Evolutionary conservation across 2,888 invertebrate species (phyloP), one percentile per base, ranked within the genome.

Genomic region (Oscheius sp.): DNA sequence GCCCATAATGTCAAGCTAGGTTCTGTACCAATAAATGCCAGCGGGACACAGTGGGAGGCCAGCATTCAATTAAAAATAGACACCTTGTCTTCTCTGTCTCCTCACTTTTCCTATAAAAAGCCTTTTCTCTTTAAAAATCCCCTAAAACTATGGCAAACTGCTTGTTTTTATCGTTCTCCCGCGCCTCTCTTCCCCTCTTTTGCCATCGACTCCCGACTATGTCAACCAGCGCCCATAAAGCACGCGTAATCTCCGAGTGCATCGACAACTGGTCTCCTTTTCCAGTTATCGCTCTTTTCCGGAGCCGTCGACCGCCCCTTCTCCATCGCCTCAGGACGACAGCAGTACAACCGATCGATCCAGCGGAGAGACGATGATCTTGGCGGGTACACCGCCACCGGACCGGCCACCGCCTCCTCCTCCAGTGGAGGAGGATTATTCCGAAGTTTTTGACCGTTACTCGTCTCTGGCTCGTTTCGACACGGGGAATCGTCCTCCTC

Each of bases 281-380:
- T 66, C 25, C 66, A 66, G 66, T 35, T 66, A 66, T 29, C 66
- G 35, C 52, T 52, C 66, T 25, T 66, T 66, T 43, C 77, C 77
- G 52, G 76, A 73, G 66, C 77, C 78, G 18, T 76, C 76, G 43
- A 64, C 74, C n/a, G 79, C 74, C 46, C 78, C 81, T 35, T 77
- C 78, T 52, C 78, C 78, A 21, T 78, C 76, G 16, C 78, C 78
- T 21, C 52, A 72, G 63, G 75, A 78, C 52, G 56, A 27, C 43
- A 73, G 9, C 16, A 63, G 45, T 63, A 45, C 63, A 7, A 63
- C 63, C 43, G 66, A 52, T 13, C 27, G 25, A 7, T 69, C 68
- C 25, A 41, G 52, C 25, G 73, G 45, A 16, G 73, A 73, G 59
- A 73, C 74, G 18, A 58, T 55, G 41, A 69, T 74, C 45, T 27